Conservation (phyloP, 1,140 invertebrate species). For the Anoplophora glabripennis region DNA sequence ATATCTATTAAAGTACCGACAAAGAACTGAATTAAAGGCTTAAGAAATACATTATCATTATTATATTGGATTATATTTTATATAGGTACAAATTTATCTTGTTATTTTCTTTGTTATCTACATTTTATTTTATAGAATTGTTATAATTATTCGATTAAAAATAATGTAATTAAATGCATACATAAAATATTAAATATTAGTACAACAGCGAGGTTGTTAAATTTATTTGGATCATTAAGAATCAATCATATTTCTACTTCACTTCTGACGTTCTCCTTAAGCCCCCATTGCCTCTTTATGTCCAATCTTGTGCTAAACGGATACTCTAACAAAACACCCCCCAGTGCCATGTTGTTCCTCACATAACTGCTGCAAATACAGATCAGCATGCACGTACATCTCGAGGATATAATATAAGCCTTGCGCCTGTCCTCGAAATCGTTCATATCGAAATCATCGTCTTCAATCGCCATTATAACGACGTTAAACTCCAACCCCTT, state of each 20-base stretch:
- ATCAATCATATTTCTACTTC: no score
- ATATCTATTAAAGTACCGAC: conserved; percentile 59
- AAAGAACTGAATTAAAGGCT: conserved; percentile 19
- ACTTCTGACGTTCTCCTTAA: no score
- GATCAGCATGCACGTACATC: conserved; percentile 46
- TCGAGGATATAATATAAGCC: conserved; percentile 47
- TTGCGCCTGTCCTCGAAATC: conserved; percentile 45
- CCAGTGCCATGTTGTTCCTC: conserved; percentile 26
- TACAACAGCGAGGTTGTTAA: no score
- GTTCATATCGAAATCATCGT: conserved; percentile 44
- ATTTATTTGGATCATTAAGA: no score
- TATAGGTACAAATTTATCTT: no score
- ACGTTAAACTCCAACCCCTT: conserved; percentile 49
- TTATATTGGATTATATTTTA: no score
- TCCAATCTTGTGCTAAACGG: not conserved
- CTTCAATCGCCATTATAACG: conserved; percentile 45
- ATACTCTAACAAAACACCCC: not conserved
- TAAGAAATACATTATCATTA: no score
- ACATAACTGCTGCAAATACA: conserved; percentile 37
- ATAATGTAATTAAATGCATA: no score
- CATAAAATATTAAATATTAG: no score
- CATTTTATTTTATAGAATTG: no score
- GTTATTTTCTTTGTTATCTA: no score
- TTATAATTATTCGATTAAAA: no score
- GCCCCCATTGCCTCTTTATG: not conserved